Evolutionary conservation across 2,113 vertebrate species (phyloP).

Genomic region (Notechis scutatus): DNA sequence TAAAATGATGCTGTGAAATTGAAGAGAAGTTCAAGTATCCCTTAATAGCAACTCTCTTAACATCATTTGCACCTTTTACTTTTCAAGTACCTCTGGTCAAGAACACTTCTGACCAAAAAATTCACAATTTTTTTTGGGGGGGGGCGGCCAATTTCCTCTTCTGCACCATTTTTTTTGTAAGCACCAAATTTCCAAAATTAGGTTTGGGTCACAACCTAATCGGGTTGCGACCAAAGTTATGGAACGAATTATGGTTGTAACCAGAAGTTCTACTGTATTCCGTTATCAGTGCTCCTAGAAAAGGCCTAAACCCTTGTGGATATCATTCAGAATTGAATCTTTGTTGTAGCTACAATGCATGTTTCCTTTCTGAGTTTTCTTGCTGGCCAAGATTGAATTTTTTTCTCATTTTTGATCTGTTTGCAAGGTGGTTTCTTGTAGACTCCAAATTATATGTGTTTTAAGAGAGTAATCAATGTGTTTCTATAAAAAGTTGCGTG

Average conservation of each 20-base stretch:
- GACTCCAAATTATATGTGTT: neutral
- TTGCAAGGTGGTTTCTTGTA: neutral
- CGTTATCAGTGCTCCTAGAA: neutral
- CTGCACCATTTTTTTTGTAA: no score
- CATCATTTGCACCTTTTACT: neutral
- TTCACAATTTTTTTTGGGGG: no score
- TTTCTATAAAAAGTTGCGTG: neutral
- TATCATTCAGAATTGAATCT: neutral
- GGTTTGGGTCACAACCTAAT: no score
- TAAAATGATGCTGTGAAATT: neutral
- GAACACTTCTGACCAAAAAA: no score
- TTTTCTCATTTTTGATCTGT: neutral
- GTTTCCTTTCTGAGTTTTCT: neutral
- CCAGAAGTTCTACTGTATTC: neutral
- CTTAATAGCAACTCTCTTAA: neutral
- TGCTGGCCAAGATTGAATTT: neutral
- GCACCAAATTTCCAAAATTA: no score
- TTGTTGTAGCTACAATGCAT: neutral
- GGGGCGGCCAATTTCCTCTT: no score
- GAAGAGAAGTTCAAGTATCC: neutral
- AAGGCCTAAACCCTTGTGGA: neutral
- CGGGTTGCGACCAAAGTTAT: no score
- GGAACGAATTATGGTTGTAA: no score
- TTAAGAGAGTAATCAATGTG: neutral
- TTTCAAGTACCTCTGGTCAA: neutral